Base-by-base conservation (phyloP, 37 sponge, comb jelly and placozoan species). In the Beroe ovata region DNA sequence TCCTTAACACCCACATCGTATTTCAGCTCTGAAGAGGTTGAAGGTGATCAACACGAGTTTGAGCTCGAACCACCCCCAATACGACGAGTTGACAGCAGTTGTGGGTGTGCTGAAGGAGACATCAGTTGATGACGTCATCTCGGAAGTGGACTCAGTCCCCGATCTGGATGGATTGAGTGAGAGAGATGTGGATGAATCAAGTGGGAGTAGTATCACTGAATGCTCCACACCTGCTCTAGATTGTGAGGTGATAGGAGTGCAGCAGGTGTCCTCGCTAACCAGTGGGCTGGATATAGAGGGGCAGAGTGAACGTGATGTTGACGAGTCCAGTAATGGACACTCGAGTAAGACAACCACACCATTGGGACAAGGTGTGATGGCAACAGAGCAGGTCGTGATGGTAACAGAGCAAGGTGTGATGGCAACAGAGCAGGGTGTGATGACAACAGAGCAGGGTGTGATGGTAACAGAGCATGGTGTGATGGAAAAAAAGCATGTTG, bases 91-190 rank as follows among this genome's bases (percentile, higher is more conserved):
- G 20, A 34, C 25, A 35, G 20, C 20, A 69, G 36, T 8, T 8
- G 1, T 8, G 3, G 38, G 71, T 21, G 8, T 29, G 1, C 38
- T 69, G 8, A 34, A 69, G 71, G 71, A 69, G 38, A 69, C 71
- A 69, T 29, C 20, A 34, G 38, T 69, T 16, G 71, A 69, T 20
- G 71, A 69, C 32, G 38, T 69, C 6, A 69, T 69, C 71, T 69
- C 71, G 6, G 63, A 61, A 4, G 63, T 61, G 20, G 63, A 20
- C 63, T 61, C 63, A 20, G 63, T 20, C 6, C 63, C 63, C 28
- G 63, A 61, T 25, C 63, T 61, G 63, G 63, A 61, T 25, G 63
- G 28, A 22, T 25, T 61, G 20, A 61, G 63, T 25, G 63, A 61
- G 63, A 61, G 63, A 61, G 22, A 25, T 61, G 63, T 61, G 4